Conservation (phyloP, 2,113 vertebrate species). For the Myocastor coypus region DNA sequence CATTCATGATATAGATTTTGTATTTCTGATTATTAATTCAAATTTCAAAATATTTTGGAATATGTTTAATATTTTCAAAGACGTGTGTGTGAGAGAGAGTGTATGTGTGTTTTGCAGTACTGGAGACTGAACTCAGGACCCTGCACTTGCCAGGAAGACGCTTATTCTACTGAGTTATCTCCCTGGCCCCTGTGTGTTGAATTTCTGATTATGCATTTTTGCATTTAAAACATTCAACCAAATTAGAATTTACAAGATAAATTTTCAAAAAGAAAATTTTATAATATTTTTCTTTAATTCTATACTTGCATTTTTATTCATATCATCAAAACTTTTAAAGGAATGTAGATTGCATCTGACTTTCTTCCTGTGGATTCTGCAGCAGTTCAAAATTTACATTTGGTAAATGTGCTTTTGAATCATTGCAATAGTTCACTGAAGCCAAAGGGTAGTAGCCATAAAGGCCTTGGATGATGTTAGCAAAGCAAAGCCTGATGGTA, state of each 20-base stretch:
- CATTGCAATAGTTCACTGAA: slow-evolving; percentile 47
- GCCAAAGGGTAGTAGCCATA: slow-evolving; percentile 11
- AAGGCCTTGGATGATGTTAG: neutral
- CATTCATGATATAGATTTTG: neutral
- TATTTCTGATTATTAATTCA: neutral
- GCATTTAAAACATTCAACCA: slow-evolving; percentile 11
- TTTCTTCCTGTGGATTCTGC: slow-evolving; percentile 44
- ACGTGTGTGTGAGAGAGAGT: neutral
- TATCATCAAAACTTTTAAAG: neutral
- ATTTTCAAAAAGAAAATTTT: slow-evolving; percentile 3
- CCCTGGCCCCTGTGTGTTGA: neutral
- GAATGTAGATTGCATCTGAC: neutral
- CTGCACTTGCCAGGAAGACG: too few relatives aligned
- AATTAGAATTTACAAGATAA: slow-evolving; percentile 43
- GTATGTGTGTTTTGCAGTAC: too few relatives aligned
- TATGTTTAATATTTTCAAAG: neutral
- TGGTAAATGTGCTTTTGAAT: slow-evolving; percentile 62
- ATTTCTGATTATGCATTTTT: slow-evolving; percentile 47
- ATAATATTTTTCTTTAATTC: slow-evolving; percentile 1
- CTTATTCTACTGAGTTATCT: too few relatives aligned
- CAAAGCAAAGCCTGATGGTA: neutral
- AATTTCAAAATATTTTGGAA: neutral
- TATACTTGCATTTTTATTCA: slow-evolving; percentile 20
- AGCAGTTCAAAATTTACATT: slow-evolving; percentile 38
- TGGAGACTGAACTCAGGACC: too few relatives aligned